These are phyloP conservation scores for Hippopotamus amphibius DNA, from an alignment of 2,113 vertebrate species.

Conservation along the genomic window DNA sequence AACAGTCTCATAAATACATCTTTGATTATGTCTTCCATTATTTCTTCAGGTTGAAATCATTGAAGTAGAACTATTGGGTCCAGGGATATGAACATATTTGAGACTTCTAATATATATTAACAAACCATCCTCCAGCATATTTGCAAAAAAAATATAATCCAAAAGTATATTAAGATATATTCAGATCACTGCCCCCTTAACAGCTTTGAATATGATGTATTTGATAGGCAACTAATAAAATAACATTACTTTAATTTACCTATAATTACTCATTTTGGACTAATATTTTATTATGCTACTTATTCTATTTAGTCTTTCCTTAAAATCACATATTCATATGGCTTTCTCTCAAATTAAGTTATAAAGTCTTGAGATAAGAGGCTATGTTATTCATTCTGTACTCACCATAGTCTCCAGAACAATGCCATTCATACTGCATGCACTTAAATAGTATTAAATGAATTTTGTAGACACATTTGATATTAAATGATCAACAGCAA, in stretches of 20 bases:
- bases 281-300: background rate
- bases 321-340: background rate
- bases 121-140: background rate
- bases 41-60: background rate
- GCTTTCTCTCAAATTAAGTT: background rate
- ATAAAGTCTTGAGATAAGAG: background rate
- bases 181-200: background rate
- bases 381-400: background rate
- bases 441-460: constrained; percentile 14
- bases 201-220: background rate
- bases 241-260: constrained; percentile 15
- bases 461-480: background rate
- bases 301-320: constrained; percentile 20
- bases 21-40: background rate
- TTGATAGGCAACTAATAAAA: background rate
- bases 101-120: background rate
- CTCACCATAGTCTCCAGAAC: background rate
- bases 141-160: background rate
- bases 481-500: background rate
- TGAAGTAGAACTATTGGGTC: background rate
- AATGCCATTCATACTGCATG: background rate
- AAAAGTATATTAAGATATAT: constrained; percentile 15
- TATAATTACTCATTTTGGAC: background rate
- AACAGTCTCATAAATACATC: background rate
- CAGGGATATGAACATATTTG: background rate